Base-by-base conservation (phyloP, 92 coral and sea anemone genomes). In the Pocillopora meandrina region DNA sequence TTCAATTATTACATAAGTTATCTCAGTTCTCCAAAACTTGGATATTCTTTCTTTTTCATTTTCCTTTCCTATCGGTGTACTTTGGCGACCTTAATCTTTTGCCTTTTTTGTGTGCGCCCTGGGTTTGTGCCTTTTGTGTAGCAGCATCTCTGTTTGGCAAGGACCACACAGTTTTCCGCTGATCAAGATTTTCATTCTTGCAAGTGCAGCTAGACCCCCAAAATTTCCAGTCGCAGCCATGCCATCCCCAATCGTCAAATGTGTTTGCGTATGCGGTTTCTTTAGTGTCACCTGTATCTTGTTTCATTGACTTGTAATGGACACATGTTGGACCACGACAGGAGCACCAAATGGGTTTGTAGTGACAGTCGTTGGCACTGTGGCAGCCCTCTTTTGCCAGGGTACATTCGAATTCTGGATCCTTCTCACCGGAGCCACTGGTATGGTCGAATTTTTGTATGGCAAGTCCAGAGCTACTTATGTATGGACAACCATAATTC, bases 221-320 rank as follows among this genome's bases (percentile, higher is more conserved):
- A 9, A 1, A 13, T 31, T 56, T 36, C n/a, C 15, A 86, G 2
- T 61, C 75, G 58, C 89, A 86, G 0, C 89, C 89, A 1, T 79
- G 16, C 82, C 80, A 47, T 17, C 18, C 65, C 81, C 64, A 12
- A 20, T 68, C 0, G 9, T 52, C 16, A n/a, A 0, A 2, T 2
- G 65, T 12, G 61, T 71, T 21, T 3, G 35, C 34, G n/a, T 65
- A 52, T 55, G 36, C 33, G 1, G 26, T 19, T 20, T 18, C n/a
- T 18, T 34, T 55, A 33, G 7, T 34, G 9, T 9, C 71, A 14
- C 84, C 26, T 23, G 31, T 19, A 36, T 60, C n/a, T 75, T 5
- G 75, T 63, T 18, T 8, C 31, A 21, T 8, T 33, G 52, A 15
- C 66, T 7, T 68, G 72, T 68, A 34, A 18, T 0, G 2, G 7